Percentiles rank a stretch among this genome's conserved stretches.
Conservation (phyloP, 2,888 invertebrate genomes). For the Hirtodrosophila confusa region DNA sequence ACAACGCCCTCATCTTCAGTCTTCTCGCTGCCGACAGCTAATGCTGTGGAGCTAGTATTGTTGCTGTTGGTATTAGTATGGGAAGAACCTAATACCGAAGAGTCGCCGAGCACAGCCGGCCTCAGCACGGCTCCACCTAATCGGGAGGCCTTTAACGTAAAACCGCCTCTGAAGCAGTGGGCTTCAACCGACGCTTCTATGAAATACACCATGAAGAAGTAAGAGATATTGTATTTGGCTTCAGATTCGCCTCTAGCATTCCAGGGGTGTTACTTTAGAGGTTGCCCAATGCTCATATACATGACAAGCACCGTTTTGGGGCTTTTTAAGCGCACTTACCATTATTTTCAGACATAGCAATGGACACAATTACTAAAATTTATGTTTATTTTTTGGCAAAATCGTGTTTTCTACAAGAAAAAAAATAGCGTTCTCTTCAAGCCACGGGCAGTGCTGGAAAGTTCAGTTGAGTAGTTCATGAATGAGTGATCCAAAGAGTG, state of each 20-base stretch:
- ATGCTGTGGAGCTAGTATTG: conserved; percentile 43
- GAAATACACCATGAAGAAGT: conserved; percentile 46
- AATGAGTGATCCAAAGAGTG: too few species aligned
- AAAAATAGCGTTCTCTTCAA: conserved; percentile 70
- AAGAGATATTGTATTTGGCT: conserved; percentile 20
- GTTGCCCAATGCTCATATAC: too few species aligned
- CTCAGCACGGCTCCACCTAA: conserved; percentile 81
- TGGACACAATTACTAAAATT: neutral
- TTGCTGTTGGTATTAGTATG: conserved; percentile 23
- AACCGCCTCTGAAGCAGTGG: conserved; percentile 80
- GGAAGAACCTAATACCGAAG: conserved; percentile 71
- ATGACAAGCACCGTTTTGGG: neutral
- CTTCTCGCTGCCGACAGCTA: conserved; percentile 48
- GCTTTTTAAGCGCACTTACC: conserved; percentile 65
- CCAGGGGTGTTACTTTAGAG: neutral
- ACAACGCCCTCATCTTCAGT: conserved; percentile 60
- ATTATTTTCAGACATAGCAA: conserved; percentile 83
- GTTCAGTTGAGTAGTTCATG: too few species aligned
- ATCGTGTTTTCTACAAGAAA: conserved; percentile 44
- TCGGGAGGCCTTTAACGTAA: conserved; percentile 79
- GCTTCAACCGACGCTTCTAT: conserved; percentile 83
- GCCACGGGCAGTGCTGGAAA: conserved; percentile 31
- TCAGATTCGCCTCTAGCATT: conserved; percentile 4
- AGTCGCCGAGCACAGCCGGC: conserved; percentile 80
- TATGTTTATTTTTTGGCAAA: conserved; percentile 48